phyloP scores from a whole-genome alignment of 2,113 vertebrate species.

The Sinosuthora webbiana region DNA sequence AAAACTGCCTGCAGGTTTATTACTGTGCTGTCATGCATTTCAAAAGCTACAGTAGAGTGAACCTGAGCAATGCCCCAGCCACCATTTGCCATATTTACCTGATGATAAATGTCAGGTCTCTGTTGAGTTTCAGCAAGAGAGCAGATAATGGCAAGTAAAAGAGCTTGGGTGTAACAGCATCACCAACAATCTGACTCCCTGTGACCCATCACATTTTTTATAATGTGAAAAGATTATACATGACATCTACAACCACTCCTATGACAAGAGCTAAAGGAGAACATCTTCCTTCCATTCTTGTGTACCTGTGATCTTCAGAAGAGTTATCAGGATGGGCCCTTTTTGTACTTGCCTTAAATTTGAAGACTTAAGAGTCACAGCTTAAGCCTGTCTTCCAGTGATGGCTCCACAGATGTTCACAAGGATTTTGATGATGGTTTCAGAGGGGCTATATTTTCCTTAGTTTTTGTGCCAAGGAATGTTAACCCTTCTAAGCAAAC shows the following conservation, averaged over 20 bases:
- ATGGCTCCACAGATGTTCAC: neutral
- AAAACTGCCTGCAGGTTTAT: slow-evolving; percentile 23
- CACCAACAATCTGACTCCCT: neutral
- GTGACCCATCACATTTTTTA: neutral
- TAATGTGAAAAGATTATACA: neutral
- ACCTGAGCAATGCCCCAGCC: neutral
- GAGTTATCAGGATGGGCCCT: neutral
- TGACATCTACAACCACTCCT: neutral
- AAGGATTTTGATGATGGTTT: neutral
- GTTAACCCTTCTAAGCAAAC: neutral
- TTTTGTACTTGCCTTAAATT: neutral
- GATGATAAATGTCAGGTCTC: slow-evolving; percentile 12
- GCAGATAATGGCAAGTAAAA: neutral
- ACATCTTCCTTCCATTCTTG: neutral
- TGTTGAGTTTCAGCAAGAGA: neutral
- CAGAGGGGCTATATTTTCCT: neutral
- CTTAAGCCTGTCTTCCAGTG: neutral
- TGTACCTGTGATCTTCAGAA: neutral
- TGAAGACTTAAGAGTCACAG: neutral
- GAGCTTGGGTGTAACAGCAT: neutral
- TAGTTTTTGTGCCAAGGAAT: neutral
- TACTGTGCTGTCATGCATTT: slow-evolving; percentile 20
- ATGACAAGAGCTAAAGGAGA: neutral
- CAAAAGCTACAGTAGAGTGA: slow-evolving; percentile 10
- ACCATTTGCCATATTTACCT: slow-evolving; percentile 22